phyloP scores from a whole-genome alignment of 2,888 invertebrate species.

The Axea sp. region DNA sequence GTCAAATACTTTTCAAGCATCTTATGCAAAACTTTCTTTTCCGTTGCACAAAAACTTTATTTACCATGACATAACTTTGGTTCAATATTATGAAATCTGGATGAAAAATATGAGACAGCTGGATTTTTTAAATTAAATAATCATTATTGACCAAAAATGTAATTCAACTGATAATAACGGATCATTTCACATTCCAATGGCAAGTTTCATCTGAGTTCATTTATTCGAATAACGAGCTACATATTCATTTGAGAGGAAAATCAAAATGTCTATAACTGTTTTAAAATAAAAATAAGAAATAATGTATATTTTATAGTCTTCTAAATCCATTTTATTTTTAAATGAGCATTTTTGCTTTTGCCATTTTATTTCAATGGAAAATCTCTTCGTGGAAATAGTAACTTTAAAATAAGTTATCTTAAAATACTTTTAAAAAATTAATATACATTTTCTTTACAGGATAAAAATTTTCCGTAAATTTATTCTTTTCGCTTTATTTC shows the following conservation, averaged over 20 bases:
- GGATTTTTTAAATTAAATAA: not conserved
- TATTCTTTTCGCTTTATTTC: too few relatives aligned
- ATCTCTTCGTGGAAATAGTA: conserved; percentile 2
- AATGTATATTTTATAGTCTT: too few relatives aligned
- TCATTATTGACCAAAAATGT: not conserved
- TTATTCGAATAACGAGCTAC: conserved; percentile 26
- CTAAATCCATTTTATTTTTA: too few relatives aligned
- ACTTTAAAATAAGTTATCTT: too few relatives aligned
- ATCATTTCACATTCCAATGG: conserved; percentile 20
- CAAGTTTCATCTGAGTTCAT: conserved; percentile 27
- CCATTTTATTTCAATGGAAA: conserved; percentile 9
- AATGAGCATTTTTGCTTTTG: too few relatives aligned
- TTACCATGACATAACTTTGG: conserved; percentile 45
- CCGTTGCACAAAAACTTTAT: conserved; percentile 54
- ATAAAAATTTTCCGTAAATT: too few relatives aligned
- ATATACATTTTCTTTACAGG: too few relatives aligned
- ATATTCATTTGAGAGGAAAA: conserved; percentile 45
- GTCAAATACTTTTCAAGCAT: conserved; percentile 48
- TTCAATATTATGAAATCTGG: conserved; percentile 10
- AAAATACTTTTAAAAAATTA: too few relatives aligned
- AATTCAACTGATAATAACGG: conserved; percentile 16
- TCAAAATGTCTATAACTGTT: conserved; percentile 49
- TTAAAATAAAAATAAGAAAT: conserved; percentile 32
- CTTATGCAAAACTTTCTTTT: conserved; percentile 52
- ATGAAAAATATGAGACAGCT: conserved; percentile 24